Evolutionary conservation across 2,888 invertebrate species (phyloP).

Genomic region (Tetragonula carbonaria): DNA sequence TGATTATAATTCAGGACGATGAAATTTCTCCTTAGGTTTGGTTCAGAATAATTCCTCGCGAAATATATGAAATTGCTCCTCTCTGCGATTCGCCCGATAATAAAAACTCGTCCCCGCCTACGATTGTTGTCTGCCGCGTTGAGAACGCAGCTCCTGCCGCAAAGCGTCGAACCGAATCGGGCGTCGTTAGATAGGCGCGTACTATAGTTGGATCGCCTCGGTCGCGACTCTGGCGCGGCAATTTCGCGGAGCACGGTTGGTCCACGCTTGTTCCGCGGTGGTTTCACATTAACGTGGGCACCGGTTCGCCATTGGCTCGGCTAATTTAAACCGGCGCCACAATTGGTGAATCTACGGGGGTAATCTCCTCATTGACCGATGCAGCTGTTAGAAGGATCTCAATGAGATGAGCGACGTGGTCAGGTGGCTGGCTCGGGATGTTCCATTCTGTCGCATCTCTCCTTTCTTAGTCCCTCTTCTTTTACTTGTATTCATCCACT

Average conservation of each 20-base stretch:
- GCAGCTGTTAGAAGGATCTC: constrained; percentile 80
- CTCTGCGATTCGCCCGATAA: no score
- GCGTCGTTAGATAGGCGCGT: constrained; percentile 58
- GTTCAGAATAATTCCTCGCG: no score
- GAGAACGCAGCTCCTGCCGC: neutral
- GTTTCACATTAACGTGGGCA: constrained; percentile 30
- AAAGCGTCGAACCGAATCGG: constrained; percentile 48
- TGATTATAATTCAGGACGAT: no score
- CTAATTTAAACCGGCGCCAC: constrained; percentile 76
- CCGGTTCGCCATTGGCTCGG: constrained; percentile 64
- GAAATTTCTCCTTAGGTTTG: no score
- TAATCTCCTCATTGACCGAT: constrained; percentile 78
- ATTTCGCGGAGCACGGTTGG: constrained; percentile 44
- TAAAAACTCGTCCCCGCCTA: no score
- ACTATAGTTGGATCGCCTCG: constrained; percentile 64
- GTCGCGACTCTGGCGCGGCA: constrained; percentile 49
- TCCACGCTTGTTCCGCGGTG: constrained; percentile 31
- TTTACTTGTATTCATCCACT: constrained; percentile 33
- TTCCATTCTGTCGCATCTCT: constrained; percentile 61
- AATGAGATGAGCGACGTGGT: constrained; percentile 81
- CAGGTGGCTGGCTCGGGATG: constrained; percentile 74
- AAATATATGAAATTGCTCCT: no score
- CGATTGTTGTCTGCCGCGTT: no score
- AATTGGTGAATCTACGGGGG: constrained; percentile 73
- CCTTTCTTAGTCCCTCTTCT: constrained; percentile 40